Percentiles rank a stretch among this genome's conserved stretches.
phyloP scores from a whole-genome alignment of 2,888 invertebrate species.

The Phlogophora meticulosa region DNA sequence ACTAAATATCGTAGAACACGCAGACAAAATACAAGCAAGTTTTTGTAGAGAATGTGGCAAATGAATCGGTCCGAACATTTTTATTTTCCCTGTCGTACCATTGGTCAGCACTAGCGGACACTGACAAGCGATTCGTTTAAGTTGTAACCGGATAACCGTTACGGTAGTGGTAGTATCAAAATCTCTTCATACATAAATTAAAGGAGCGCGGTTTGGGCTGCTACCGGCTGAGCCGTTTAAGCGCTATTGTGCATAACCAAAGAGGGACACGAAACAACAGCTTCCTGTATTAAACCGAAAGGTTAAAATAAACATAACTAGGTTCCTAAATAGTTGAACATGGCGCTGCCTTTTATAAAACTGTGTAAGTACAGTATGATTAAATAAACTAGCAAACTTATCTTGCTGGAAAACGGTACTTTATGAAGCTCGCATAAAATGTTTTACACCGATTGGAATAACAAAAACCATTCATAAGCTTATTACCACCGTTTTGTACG shows the following conservation, averaged over 20 bases:
- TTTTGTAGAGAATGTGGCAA: conserved; percentile 10
- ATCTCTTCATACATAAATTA: conserved; percentile 87
- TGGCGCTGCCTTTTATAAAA: not conserved
- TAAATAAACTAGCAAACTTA: conserved; percentile 19
- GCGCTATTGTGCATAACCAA: conserved; percentile 84
- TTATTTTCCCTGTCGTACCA: conserved; percentile 25
- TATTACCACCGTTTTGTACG: conserved; percentile 80
- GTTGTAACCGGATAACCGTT: conserved; percentile 65
- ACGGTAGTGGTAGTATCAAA: conserved; percentile 76
- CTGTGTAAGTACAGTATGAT: not conserved
- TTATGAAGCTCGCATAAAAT: conserved; percentile 57
- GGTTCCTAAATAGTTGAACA: not conserved
- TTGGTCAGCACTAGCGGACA: conserved; percentile 46
- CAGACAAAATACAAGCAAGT: conserved; percentile 11
- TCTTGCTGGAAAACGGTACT: conserved; percentile 21
- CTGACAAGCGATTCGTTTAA: conserved; percentile 70
- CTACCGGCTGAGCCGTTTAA: conserved; percentile 80
- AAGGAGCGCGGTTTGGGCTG: conserved; percentile 75
- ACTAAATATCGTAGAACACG: not conserved
- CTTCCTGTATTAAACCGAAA: conserved; percentile 34
- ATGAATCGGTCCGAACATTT: conserved; percentile 14
- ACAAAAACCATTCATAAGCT: conserved; percentile 75
- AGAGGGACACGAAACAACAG: conserved; percentile 74
- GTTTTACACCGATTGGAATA: conserved; percentile 69
- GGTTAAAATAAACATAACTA: conserved; percentile 16